These are phyloP conservation scores for Dolichallabes microphthalmus DNA, from an alignment of 2,113 vertebrate species.

Conservation along the genomic window DNA sequence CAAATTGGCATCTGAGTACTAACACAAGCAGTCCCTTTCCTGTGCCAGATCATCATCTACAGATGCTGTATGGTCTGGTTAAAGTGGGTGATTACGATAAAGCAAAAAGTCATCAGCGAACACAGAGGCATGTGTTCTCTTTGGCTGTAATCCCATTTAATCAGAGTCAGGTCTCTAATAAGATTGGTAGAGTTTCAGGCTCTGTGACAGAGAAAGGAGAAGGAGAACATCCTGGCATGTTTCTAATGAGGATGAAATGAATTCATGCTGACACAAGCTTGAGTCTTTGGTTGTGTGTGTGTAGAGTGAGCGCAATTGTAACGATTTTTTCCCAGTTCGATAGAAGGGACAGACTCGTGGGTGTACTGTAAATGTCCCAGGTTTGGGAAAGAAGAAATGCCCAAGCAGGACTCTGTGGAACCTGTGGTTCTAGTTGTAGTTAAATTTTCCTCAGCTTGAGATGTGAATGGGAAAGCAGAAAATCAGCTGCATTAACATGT, in stretches of 20 bases:
- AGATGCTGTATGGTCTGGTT: neutral
- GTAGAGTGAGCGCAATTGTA: neutral
- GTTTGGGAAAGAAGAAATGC: neutral
- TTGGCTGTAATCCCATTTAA: neutral
- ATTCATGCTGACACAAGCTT: neutral
- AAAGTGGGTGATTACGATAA: neutral
- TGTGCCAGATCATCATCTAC: neutral
- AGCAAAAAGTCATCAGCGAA: neutral
- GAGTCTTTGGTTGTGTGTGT: neutral
- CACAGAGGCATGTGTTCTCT: neutral
- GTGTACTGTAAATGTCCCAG: neutral
- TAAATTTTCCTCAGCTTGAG: neutral
- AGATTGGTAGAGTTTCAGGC: neutral
- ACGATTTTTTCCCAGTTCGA: too few species aligned
- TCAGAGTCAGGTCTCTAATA: neutral
- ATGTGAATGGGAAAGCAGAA: too few species aligned
- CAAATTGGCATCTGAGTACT: neutral
- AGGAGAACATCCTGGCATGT: neutral
- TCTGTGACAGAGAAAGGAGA: neutral
- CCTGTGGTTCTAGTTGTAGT: neutral
- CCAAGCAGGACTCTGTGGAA: neutral
- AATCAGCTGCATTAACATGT: neutral
- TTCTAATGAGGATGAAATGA: neutral
- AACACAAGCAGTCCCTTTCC: neutral
- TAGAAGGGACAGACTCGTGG: neutral